Base-by-base conservation (phyloP, 2,797 vertebrate species). In the Crocidura indochinensis region DNA sequence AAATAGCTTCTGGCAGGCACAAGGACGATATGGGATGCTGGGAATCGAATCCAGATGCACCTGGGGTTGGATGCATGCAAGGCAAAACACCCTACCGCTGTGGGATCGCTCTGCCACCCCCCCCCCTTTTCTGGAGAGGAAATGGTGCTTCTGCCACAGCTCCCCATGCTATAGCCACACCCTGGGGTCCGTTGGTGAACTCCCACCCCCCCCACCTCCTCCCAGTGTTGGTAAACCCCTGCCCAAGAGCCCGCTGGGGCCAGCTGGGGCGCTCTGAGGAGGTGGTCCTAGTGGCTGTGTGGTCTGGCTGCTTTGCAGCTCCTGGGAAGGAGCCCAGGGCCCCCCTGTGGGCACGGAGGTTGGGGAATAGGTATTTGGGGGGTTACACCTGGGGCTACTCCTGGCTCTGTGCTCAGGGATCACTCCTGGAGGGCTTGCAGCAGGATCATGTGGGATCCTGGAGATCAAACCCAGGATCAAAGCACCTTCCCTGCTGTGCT, bases 41-140 rank as follows among this genome's bases (percentile, higher is more conserved):
- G 38, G 38, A 38, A 38, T 38, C 5, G 38, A 38, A 38, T 38
- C 38, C 38, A 38, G 38, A 5, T 38, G 2, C 38, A 38, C 38
- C 38, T 38, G 38, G 38, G 38, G 38, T 38, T 38, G 38, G 38
- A 38, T 38, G 38, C 38, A 38, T 38, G 38, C 38, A 38, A 38
- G 38, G 38, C 38, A 38, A 38, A 38, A 38, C 38, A 38, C 38
- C 38, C 38, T 38, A 38, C 38, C 38, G 38, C 38, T 38, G 38
- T 38, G 38, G 38, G 38, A 38, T 38, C 2, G 38, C 38, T 38
- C 24, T 67, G 29, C 9, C 49, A 80, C 68, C 24, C 80, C 56
- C n/a, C 69, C 47, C 64, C 38, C 68, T 64, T 92, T 86, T 75
- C 56, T 47, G 67, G 72, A 74, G 65, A 94, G 77, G 78, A 94